Base-by-base conservation (phyloP, 1,140 invertebrate genomes). In the Gryllus bimaculatus region DNA sequence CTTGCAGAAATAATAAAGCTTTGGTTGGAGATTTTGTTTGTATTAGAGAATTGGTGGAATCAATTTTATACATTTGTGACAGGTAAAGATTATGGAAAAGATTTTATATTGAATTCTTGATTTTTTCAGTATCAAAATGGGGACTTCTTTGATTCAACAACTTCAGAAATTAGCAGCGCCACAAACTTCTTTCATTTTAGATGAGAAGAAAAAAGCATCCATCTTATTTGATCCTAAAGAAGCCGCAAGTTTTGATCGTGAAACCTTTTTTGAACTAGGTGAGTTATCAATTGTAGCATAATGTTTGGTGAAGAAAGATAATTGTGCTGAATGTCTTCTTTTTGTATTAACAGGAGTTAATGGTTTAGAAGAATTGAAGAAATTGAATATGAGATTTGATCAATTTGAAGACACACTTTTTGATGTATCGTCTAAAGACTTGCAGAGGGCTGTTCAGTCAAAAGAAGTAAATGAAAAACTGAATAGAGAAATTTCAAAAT, bases 141-240 rank as follows among this genome's bases (percentile, higher is more conserved):
- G 88, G 13, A 96, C 95, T 47, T 94, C 94, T 48, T 89, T 98
- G 85, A 91, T 91, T 47, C 90, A 93, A 82, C 96, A 98, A 87
- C 86, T 98, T n/a, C 89, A 92, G 81, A 91, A 91, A 76, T 87
- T 98, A 26, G 90, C 90, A 79, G 89, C 91, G 6, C 96, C 96
- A 0, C 94, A 97, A 84, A 93, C 95, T 12, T 85, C 89, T 10
- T 82, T 92, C 8, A 84, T 95, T 54, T 85, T 90, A 79, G 90
- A 92, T 81, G 86, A 86, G 39, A 89, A 91, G 81, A 93, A 91
- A 82, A 92, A 90, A 82, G 88, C 91, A 74, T 97, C 96, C 21
- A 90, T 98, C 80, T 85, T 98, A 10, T 98, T 97, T 85, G 92
- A 96, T 84, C 91, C 93, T 0, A 93, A 93, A 82, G 94, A 97